Base-by-base conservation (phyloP, 1,140 invertebrate species). In the Leptopilina clavipes region DNA sequence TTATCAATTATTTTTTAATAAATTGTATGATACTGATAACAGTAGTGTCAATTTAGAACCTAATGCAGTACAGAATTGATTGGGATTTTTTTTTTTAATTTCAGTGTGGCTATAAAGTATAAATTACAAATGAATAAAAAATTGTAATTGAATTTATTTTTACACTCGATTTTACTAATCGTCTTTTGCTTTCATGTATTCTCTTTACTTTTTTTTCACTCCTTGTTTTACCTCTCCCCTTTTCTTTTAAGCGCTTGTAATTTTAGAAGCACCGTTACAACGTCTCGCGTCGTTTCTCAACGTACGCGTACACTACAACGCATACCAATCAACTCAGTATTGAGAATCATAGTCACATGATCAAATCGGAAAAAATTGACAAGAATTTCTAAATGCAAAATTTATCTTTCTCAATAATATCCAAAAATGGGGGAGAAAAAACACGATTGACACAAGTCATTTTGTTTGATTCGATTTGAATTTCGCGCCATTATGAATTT, bases 261-360 rank as follows among this genome's bases (percentile, higher is more conserved):
- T 83, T 83, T 83, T 83, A 83, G 78, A 81, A 80, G 80, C 78
- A 83, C 82, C 80, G 80, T 81, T 83, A 83, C 18, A 14, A 17
- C 73, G 79, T 74, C 79, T 81, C 77, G 77, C 73, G 77, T 71
- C 71, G 81, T 65, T 65, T 65, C 59, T 65, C 59, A 65, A 65
- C 56, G 19, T 54, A 19, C 19, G 19, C 59, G 18, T 65, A 31
- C 14, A 31, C 19, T 14, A 65, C 59, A 65, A 37, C 22, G 59
- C 59, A 65, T 65, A 65, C 59, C 59, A 65, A 65, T 65, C 59
- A 31, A 65, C 22, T 31, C n/a, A 52, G 25, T 65, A 65, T 65
- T 31, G 14, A 31, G 19, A 65, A 65, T 65, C 14, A 22, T 31
- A 31, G 31, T 10, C 22, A 31, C 25, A 65, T 65, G 59, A 31